A percentile compares a stretch with the other conserved stretches of the same genome.
Conservation (phyloP, 2,888 invertebrate genomes). For the Dioctria rufipes region DNA sequence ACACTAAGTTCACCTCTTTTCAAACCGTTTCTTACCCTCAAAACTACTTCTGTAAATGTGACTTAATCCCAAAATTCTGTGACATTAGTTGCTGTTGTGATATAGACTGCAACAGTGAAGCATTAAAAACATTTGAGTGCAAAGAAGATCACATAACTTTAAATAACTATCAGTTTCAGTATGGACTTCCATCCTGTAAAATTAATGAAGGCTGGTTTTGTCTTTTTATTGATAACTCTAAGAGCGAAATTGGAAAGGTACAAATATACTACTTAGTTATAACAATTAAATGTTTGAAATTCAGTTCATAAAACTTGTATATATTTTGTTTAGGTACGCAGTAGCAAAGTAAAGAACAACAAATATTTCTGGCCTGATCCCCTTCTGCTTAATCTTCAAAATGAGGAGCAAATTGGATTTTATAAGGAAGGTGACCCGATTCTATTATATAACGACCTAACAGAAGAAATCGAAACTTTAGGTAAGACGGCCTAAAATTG, state of each 20-base stretch:
- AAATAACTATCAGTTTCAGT: slow-evolving; percentile 65
- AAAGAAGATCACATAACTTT: slow-evolving; percentile 55
- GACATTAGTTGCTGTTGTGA: slow-evolving; percentile 89
- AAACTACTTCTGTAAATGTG: slow-evolving; percentile 73
- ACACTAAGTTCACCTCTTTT: slow-evolving; percentile 43
- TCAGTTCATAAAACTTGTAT: background rate
- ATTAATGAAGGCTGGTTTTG: slow-evolving; percentile 68
- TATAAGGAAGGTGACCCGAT: slow-evolving; percentile 66
- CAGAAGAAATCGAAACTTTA: slow-evolving; percentile 61
- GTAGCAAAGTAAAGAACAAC: background rate
- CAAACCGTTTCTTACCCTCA: slow-evolving; percentile 36
- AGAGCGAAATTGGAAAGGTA: slow-evolving; percentile 53
- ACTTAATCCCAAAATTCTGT: slow-evolving; percentile 75
- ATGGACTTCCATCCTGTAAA: slow-evolving; percentile 67
- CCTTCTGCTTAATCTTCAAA: slow-evolving; percentile 14
- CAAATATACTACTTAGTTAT: background rate
- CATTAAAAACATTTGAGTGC: slow-evolving; percentile 66
- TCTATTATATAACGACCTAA: slow-evolving; percentile 63
- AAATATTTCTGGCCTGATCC: slow-evolving; percentile 57
- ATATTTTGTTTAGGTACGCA: background rate
- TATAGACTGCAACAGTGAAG: slow-evolving; percentile 74
- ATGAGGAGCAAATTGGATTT: slow-evolving; percentile 48
- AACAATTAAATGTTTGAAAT: background rate
- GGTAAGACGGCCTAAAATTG: slow-evolving; percentile 59
- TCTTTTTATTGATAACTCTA: slow-evolving; percentile 65